Conservation (phyloP, 2,797 vertebrate genomes). For the Pangasius larnaudii region DNA sequence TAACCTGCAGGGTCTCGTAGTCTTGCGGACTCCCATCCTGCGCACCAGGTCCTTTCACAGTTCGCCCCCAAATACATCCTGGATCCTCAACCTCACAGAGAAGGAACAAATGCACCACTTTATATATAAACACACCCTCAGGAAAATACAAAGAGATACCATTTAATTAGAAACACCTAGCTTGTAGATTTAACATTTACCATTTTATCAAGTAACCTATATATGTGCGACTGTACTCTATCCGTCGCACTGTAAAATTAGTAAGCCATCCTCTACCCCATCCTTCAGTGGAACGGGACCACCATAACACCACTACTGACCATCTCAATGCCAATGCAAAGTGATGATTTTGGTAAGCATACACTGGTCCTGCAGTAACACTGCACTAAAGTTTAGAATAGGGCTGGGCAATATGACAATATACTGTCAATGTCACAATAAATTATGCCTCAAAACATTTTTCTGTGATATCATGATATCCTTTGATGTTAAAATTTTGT, state of each 20-base stretch:
- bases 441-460: no score
- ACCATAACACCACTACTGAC: not conserved
- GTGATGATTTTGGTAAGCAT: not conserved
- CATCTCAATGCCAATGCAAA: not conserved
- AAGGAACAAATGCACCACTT: not conserved
- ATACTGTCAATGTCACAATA: not conserved
- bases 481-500: not conserved
- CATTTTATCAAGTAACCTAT: not conserved
- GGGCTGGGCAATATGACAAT: not conserved
- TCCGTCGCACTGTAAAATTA: not conserved
- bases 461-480: not conserved
- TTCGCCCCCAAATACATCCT: slow-evolving; percentile 71
- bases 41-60: slow-evolving; percentile 39
- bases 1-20: slow-evolving; percentile 64
- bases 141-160: not conserved
- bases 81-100: slow-evolving; percentile 71
- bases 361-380: not conserved
- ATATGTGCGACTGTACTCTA: not conserved
- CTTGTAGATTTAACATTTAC: not conserved
- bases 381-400: not conserved
- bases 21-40: slow-evolving; percentile 30
- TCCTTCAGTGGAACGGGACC: not conserved
- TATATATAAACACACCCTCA: not conserved
- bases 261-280: not conserved
- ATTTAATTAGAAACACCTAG: not conserved